Evolutionary conservation across 2,888 invertebrate species (phyloP).

Genomic region (Lithosia quadra): DNA sequence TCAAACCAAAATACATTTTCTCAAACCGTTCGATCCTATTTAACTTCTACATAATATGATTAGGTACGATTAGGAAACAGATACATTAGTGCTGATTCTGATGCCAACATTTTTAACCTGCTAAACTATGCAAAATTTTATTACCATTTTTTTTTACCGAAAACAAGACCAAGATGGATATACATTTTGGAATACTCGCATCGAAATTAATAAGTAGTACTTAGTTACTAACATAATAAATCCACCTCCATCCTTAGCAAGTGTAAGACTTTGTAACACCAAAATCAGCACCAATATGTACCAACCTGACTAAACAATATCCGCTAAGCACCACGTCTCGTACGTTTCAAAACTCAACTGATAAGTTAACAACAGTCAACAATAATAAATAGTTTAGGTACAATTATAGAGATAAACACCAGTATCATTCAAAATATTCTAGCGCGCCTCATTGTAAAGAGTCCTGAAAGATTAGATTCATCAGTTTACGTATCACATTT

Average conservation of each 20-base stretch:
- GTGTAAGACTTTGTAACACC: neutral
- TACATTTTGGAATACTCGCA: too few species aligned
- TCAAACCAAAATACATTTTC: neutral
- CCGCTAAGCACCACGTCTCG: slow-evolving; percentile 35
- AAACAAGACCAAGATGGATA: too few species aligned
- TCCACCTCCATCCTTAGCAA: too few species aligned
- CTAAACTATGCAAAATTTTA: too few species aligned
- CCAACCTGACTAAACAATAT: neutral
- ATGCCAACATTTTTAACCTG: too few species aligned
- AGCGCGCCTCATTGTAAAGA: slow-evolving; percentile 77
- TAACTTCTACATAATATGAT: neutral
- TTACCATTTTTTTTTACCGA: too few species aligned
- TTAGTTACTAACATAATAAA: too few species aligned
- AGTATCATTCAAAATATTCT: slow-evolving; percentile 71
- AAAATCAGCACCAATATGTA: neutral
- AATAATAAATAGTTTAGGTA: slow-evolving; percentile 82
- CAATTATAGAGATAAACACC: slow-evolving; percentile 66
- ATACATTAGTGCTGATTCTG: too few species aligned
- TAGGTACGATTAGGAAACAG: too few species aligned
- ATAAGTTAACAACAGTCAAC: slow-evolving; percentile 70
- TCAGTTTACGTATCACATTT: slow-evolving; percentile 77
- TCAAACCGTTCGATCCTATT: neutral
- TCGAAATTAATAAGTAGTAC: too few species aligned
- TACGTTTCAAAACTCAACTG: slow-evolving; percentile 21
- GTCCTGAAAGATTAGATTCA: slow-evolving; percentile 72